These are phyloP conservation scores for Megaustenia siamemsis DNA, from an alignment of 2,888 invertebrate genomes.

Conservation along the genomic window DNA sequence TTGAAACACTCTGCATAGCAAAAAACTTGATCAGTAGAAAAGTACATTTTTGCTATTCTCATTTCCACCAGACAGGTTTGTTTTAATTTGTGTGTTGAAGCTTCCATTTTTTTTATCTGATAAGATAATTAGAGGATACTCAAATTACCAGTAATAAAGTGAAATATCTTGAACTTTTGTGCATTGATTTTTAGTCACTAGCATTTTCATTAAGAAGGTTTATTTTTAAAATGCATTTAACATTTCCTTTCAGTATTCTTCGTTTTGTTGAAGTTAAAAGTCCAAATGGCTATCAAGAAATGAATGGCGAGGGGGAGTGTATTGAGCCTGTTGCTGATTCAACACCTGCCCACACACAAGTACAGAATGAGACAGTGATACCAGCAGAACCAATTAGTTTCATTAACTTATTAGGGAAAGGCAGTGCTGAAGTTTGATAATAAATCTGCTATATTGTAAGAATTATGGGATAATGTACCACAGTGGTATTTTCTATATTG, in stretches of 20 bases:
- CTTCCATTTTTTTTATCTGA: too few relatives aligned
- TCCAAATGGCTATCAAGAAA: slow-evolving; percentile 65
- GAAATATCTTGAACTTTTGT: too few relatives aligned
- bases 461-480: background rate
- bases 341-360: background rate
- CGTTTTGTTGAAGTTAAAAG: slow-evolving; percentile 65
- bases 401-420: slow-evolving; percentile 53
- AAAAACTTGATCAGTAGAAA: too few relatives aligned
- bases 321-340: slow-evolving; percentile 26
- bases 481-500: background rate
- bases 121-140: too few relatives aligned
- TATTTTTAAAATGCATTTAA: background rate
- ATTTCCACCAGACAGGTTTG: too few relatives aligned
- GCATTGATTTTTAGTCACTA: too few relatives aligned
- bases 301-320: slow-evolving; percentile 62
- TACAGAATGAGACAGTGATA: slow-evolving; percentile 21
- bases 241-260: slow-evolving; percentile 49
- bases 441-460: background rate
- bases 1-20: too few relatives aligned
- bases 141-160: too few relatives aligned
- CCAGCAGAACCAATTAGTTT: slow-evolving; percentile 61
- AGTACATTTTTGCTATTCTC: too few relatives aligned
- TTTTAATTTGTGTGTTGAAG: too few relatives aligned
- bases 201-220: too few relatives aligned
- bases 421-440: slow-evolving; percentile 16